Percentiles rank a stretch among this genome's conserved stretches.
Conservation (phyloP, 2,888 invertebrate species). For the Agriopis marginaria region DNA sequence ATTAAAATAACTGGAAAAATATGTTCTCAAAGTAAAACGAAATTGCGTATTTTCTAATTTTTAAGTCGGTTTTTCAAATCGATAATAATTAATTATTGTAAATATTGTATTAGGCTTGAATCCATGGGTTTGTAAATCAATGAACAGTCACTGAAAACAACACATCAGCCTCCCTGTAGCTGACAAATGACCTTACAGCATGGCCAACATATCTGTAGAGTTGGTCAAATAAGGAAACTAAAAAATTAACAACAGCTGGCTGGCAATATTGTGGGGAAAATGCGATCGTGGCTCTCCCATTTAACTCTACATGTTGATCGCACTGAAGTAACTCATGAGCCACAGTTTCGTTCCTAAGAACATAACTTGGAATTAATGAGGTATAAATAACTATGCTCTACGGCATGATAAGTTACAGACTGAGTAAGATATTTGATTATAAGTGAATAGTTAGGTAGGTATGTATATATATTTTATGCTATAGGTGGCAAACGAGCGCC, state of each 20-base stretch:
- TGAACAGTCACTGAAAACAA: neutral
- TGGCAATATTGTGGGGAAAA: neutral
- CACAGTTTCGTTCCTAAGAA: slow-evolving; percentile 7
- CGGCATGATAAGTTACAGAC: slow-evolving; percentile 3
- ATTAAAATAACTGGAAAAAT: too few relatives aligned
- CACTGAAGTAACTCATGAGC: neutral
- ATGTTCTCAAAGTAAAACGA: too few relatives aligned
- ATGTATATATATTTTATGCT: neutral
- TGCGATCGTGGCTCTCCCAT: neutral
- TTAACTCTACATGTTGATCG: neutral
- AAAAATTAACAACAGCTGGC: neutral
- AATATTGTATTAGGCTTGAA: neutral
- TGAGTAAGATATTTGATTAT: neutral
- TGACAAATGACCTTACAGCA: slow-evolving; percentile 16
- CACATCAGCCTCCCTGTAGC: slow-evolving; percentile 7
- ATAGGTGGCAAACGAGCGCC: too few relatives aligned
- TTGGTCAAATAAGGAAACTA: neutral
- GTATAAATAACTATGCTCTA: neutral
- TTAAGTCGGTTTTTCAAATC: too few relatives aligned
- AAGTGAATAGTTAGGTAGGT: neutral
- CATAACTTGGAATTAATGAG: slow-evolving; percentile 23
- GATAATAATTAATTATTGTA: neutral
- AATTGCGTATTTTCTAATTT: too few relatives aligned
- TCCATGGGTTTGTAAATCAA: slow-evolving; percentile 3
- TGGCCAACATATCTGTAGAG: neutral